Percentiles rank a stretch among this genome's conserved stretches.
Evolutionary conservation across 2,888 invertebrate genomes (phyloP).

Genomic region (Mythimna lalbum): DNA sequence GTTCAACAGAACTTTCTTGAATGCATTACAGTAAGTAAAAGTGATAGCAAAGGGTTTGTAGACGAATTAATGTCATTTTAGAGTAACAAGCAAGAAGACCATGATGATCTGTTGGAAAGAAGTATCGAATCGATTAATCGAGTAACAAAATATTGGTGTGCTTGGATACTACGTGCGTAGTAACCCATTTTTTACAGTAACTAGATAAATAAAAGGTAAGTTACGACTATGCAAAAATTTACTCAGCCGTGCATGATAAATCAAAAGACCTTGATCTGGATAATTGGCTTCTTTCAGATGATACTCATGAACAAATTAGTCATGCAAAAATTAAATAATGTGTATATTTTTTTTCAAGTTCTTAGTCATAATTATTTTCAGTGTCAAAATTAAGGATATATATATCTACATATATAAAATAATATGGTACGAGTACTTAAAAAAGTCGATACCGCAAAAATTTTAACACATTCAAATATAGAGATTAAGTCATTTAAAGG

Average conservation of each 20-base stretch:
- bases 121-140: slow-evolving; percentile 9
- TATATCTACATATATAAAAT: not conserved
- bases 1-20: not conserved
- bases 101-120: not conserved
- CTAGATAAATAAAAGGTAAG: slow-evolving; percentile 37
- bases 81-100: not conserved
- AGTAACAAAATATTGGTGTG: not conserved
- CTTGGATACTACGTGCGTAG: slow-evolving; percentile 16
- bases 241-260: slow-evolving; percentile 22
- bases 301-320: slow-evolving; percentile 8
- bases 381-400: not conserved
- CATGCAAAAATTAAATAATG: slow-evolving; percentile 8
- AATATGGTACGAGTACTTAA: not conserved
- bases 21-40: not conserved
- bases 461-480: not conserved
- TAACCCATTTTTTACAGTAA: slow-evolving; percentile 33
- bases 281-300: slow-evolving; percentile 18
- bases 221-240: slow-evolving; percentile 31
- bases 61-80: not conserved
- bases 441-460: not conserved
- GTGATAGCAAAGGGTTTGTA: not conserved
- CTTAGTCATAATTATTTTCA: not conserved
- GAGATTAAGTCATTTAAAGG: slow-evolving; percentile 1
- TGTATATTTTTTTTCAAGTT: not conserved
- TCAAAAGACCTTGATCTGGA: slow-evolving; percentile 41